Percentiles rank a stretch among this genome's conserved stretches.
phyloP scores from a whole-genome alignment of 2,113 vertebrate species.

The Dromas ardeola region DNA sequence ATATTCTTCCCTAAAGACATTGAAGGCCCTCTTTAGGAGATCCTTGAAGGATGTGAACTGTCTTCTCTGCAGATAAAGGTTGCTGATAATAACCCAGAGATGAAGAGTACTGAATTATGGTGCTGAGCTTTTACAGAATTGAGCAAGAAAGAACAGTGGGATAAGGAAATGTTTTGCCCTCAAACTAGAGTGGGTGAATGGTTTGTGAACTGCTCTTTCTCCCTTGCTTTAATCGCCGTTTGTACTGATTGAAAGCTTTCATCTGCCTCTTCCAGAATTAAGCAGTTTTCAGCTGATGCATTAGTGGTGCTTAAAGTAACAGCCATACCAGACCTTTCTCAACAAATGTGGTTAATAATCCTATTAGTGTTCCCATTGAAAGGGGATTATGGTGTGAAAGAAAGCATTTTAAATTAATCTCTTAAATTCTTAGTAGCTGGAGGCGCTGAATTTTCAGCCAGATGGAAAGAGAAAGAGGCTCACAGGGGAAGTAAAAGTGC shows the following conservation, averaged over 20 bases:
- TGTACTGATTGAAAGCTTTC: neutral
- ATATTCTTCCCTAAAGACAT: neutral
- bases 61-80: neutral
- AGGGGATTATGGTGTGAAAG: neutral
- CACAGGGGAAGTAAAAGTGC: neutral
- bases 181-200: neutral
- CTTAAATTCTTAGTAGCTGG: neutral
- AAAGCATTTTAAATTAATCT: slow-evolving; percentile 27
- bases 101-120: neutral
- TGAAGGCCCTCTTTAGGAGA: neutral
- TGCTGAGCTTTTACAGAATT: neutral
- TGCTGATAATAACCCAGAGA: neutral
- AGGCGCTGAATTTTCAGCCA: neutral
- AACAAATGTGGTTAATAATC: neutral
- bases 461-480: neutral
- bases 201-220: neutral
- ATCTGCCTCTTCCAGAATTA: neutral
- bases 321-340: neutral
- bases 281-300: neutral
- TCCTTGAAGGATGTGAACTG: neutral
- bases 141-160: neutral
- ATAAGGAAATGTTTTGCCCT: neutral
- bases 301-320: neutral
- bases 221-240: neutral
- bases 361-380: neutral